Conservation (phyloP, 2,888 invertebrate genomes). For the Troides aeacus region DNA sequence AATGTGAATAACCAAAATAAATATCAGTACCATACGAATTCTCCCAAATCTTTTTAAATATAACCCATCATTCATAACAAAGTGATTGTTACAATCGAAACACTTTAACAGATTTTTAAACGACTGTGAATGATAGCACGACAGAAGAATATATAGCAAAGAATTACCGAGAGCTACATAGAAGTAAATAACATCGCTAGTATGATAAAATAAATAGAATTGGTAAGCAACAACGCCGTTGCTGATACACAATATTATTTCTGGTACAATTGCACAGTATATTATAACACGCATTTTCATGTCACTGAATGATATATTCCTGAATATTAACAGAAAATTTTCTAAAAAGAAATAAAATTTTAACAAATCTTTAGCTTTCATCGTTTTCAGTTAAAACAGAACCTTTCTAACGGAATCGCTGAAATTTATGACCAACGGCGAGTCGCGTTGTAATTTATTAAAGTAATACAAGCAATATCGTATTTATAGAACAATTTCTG, state of each 20-base stretch:
- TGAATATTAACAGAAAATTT: slow-evolving; percentile 18
- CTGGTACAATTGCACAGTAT: not conserved
- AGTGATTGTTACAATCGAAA: not conserved
- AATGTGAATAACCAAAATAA: not conserved
- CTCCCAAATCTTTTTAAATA: slow-evolving; percentile 13
- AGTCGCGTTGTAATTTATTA: not conserved
- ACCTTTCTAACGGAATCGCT: not conserved
- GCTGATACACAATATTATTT: not conserved
- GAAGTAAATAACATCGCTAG: not conserved
- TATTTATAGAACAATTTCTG: not conserved
- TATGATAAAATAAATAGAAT: not conserved
- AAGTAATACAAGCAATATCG: not conserved
- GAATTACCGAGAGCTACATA: slow-evolving; percentile 3
- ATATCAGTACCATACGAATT: not conserved
- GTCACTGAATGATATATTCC: slow-evolving; percentile 8
- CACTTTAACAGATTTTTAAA: slow-evolving; percentile 8
- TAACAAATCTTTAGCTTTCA: slow-evolving; percentile 12
- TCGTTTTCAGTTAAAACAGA: not conserved
- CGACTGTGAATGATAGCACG: slow-evolving; percentile 7
- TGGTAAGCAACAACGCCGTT: slow-evolving; percentile 1
- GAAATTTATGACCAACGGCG: not conserved
- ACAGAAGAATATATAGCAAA: not conserved
- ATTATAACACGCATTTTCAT: slow-evolving; percentile 2
- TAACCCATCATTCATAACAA: not conserved
- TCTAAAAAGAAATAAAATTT: not conserved